Conservation (phyloP, 2,888 invertebrate genomes). For the Lampropteryx suffumata region DNA sequence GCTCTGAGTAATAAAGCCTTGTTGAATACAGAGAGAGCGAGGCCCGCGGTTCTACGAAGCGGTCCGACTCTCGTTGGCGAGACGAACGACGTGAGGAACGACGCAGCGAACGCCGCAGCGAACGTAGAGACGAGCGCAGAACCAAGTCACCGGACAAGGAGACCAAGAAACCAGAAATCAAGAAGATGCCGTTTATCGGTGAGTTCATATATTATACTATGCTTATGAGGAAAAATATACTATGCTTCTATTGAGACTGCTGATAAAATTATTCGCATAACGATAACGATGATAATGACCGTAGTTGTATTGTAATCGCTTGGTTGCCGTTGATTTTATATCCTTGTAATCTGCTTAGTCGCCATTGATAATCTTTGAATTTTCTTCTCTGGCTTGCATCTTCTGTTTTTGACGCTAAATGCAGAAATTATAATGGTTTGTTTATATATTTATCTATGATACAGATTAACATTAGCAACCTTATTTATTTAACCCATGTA, state of each 20-base stretch:
- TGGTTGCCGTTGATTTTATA: too few relatives aligned
- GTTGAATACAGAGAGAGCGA: conserved; percentile 17
- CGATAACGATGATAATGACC: background rate
- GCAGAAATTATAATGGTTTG: too few relatives aligned
- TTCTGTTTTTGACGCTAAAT: too few relatives aligned
- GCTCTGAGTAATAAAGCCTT: too few relatives aligned
- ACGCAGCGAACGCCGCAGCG: conserved; percentile 22
- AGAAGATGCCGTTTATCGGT: conserved; percentile 92
- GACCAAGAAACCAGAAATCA: conserved; percentile 77
- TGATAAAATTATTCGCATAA: background rate
- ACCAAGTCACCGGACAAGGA: conserved; percentile 32
- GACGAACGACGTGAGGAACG: conserved; percentile 21
- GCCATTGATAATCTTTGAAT: too few relatives aligned
- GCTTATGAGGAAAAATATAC: conserved; percentile 15
- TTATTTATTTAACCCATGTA: too few relatives aligned
- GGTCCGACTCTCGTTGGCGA: conserved; percentile 9
- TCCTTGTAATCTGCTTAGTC: background rate
- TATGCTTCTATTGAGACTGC: background rate
- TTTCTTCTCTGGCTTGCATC: too few relatives aligned
- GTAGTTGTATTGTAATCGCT: too few relatives aligned
- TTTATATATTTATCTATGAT: too few relatives aligned
- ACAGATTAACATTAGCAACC: too few relatives aligned
- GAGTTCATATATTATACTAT: conserved; percentile 9
- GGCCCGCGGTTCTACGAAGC: conserved; percentile 2
- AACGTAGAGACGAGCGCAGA: conserved; percentile 21